Conservation (phyloP, 1,140 invertebrate species). For the Fopius arisanus region DNA sequence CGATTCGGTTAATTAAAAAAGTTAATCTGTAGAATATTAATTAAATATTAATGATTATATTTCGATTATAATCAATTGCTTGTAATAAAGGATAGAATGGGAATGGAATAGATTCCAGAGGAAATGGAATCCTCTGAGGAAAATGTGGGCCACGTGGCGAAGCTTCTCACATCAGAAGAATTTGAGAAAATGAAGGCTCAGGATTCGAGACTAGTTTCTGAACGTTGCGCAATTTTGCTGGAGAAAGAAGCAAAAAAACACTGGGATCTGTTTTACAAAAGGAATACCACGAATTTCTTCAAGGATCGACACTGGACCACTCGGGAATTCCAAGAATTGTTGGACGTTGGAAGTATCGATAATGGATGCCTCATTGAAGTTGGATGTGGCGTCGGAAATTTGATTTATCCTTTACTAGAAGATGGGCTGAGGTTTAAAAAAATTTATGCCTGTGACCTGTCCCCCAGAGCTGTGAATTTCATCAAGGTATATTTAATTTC, state of each 20-base stretch:
- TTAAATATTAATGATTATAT: neutral
- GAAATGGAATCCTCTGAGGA: neutral
- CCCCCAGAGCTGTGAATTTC: conserved; percentile 87
- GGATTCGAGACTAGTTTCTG: conserved; percentile 75
- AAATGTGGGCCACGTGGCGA: conserved; percentile 61
- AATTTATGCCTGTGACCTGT: conserved; percentile 95
- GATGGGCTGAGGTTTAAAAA: conserved; percentile 75
- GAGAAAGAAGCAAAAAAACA: conserved; percentile 89
- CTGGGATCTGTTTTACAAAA: conserved; percentile 99
- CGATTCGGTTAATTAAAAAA: neutral
- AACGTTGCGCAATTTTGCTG: conserved; percentile 82
- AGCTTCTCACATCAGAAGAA: conserved; percentile 70
- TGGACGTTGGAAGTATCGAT: conserved; percentile 53
- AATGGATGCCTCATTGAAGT: conserved; percentile 78
- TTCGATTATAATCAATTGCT: too few species aligned
- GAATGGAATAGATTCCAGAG: neutral
- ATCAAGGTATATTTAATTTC: conserved; percentile 68
- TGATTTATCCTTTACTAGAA: conserved; percentile 91
- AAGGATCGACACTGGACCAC: conserved; percentile 98
- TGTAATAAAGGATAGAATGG: neutral
- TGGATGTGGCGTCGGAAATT: conserved; percentile 97
- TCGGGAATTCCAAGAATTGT: conserved; percentile 90
- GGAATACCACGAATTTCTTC: conserved; percentile 91
- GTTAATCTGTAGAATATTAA: neutral
- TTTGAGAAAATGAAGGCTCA: conserved; percentile 70